A percentile compares a stretch with the other conserved stretches of the same genome.
Evolutionary conservation across 92 coral and sea anemone species (phyloP).

Genomic region (Pocillopora meandrina): DNA sequence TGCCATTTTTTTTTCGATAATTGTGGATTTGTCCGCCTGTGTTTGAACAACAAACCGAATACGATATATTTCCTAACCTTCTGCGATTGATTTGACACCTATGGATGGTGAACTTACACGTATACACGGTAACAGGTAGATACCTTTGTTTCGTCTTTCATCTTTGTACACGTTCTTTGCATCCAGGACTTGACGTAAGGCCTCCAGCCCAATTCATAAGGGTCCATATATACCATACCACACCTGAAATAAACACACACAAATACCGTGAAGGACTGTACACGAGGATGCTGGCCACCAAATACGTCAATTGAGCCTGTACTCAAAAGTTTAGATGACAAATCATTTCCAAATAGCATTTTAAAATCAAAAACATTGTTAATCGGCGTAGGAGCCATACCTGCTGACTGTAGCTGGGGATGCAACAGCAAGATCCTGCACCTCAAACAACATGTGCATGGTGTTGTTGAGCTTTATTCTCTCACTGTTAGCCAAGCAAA

Average conservation of each 20-base stretch:
- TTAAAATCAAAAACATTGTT: too few relatives aligned
- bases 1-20: too few relatives aligned
- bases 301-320: background rate
- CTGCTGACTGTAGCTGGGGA: slow-evolving; percentile 99
- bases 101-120: background rate
- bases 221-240: slow-evolving; percentile 99
- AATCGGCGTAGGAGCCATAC: slow-evolving; percentile 15
- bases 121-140: background rate
- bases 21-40: too few relatives aligned
- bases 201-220: slow-evolving; percentile 94
- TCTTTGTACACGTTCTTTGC: slow-evolving; percentile 71
- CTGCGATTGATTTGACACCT: background rate
- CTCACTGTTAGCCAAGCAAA: slow-evolving; percentile 97
- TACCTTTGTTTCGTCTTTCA: slow-evolving; percentile 94
- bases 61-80: too few relatives aligned
- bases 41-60: too few relatives aligned
- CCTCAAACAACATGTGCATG: slow-evolving; percentile 99
- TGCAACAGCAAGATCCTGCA: slow-evolving; percentile 99
- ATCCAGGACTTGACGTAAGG: slow-evolving; percentile 96
- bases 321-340: too few relatives aligned
- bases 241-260: slow-evolving; percentile 55
- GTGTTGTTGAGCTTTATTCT: slow-evolving; percentile 96
- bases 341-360: too few relatives aligned
- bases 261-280: background rate
- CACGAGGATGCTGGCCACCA: background rate